Evolutionary conservation across 2,888 invertebrate species (phyloP).

Genomic region (Sepioteuthis lessoniana): DNA sequence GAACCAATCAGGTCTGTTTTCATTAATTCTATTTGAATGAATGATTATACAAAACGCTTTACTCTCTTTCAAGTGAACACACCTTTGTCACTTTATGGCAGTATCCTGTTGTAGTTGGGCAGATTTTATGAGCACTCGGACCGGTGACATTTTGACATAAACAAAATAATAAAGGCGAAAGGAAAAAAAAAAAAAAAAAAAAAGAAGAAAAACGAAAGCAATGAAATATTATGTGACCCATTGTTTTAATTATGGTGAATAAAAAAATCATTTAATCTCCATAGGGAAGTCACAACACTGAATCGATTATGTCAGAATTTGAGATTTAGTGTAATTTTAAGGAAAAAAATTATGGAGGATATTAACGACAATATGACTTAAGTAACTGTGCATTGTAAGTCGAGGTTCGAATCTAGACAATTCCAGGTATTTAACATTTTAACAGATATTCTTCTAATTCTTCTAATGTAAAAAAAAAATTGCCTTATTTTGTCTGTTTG

Average conservation of each 20-base stretch:
- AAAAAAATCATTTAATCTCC: background rate
- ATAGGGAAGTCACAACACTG: background rate
- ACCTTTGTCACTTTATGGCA: background rate
- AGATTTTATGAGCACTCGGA: conserved; percentile 2
- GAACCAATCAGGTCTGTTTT: background rate
- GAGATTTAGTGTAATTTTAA: background rate
- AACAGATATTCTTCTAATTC: background rate
- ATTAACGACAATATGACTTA: background rate
- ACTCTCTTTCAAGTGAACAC: background rate
- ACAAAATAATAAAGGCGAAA: background rate
- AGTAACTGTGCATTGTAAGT: background rate
- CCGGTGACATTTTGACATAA: background rate
- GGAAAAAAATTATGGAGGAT: background rate
- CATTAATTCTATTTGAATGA: background rate
- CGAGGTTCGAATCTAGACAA: background rate
- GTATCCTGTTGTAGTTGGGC: background rate
- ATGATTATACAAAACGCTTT: background rate
- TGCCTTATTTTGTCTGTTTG: too few species aligned
- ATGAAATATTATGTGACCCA: background rate
- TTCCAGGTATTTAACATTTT: background rate
- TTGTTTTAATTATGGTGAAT: background rate
- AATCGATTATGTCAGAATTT: background rate
- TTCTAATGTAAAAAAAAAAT: too few species aligned
- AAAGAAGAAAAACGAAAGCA: background rate
- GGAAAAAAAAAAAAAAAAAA: background rate